Percentiles rank a stretch among this genome's conserved stretches.
Conservation (phyloP, 2,113 vertebrate genomes). For the Oryzias woworae region DNA sequence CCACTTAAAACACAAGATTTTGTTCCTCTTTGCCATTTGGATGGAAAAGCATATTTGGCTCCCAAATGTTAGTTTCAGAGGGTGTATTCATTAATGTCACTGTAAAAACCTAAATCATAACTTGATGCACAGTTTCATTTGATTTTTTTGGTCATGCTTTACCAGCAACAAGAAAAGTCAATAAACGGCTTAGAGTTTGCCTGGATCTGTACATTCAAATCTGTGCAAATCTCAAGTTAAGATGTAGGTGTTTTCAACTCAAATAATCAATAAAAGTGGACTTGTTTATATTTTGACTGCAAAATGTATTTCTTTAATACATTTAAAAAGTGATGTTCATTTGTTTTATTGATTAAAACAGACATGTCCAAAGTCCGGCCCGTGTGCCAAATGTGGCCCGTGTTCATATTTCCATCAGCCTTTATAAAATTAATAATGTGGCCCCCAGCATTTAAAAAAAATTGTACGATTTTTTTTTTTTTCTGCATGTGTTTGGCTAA, state of each 20-base stretch:
- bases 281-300: constrained; percentile 51
- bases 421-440: too few relatives aligned
- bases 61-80: constrained; percentile 31
- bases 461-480: too few relatives aligned
- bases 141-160: neutral
- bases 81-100: constrained; percentile 31
- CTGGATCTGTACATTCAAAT: constrained; percentile 1
- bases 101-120: constrained; percentile 42
- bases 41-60: constrained; percentile 37
- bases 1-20: constrained; percentile 55
- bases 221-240: neutral
- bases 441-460: too few relatives aligned
- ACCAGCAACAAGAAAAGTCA: constrained; percentile 6
- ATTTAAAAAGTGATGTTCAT: too few relatives aligned
- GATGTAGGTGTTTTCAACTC: neutral
- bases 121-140: constrained; percentile 16
- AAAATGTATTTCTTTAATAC: neutral
- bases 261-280: constrained; percentile 62
- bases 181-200: constrained; percentile 15
- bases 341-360: too few relatives aligned
- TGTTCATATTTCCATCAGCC: too few relatives aligned
- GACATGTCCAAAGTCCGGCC: too few relatives aligned
- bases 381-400: too few relatives aligned
- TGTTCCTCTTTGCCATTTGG: constrained; percentile 56
- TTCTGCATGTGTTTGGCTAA: too few relatives aligned